Base-by-base conservation (phyloP, 1,140 invertebrate species). In the Cydia amplana region DNA sequence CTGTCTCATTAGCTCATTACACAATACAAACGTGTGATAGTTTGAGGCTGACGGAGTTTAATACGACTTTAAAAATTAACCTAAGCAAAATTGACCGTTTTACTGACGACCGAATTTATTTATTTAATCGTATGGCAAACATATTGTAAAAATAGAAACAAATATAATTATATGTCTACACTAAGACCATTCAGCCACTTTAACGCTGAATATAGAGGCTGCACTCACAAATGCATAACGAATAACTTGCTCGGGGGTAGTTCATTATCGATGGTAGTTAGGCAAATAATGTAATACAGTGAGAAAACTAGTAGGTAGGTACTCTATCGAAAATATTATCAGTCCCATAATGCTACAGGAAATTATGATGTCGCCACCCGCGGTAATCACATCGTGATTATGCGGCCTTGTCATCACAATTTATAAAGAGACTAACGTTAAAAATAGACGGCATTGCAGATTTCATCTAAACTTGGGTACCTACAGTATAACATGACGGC, bases 361-460 rank as follows among this genome's bases (percentile, higher is more conserved):
- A 51, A 51, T 51, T 18, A 18, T 51, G 6, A 51, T 18, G n/a
- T n/a, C 5, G 55, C 6, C 55, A 60, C n/a, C n/a, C 55, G 20
- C 20, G 55, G 20, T 60, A 20, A 60, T 60, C 18, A 60, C 55
- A 23, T 60, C 9, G 55, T 23, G 55, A 23, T 60, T 60, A 60
- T 60, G 20, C 55, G 55, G 1, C 20, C 20, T 23, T 60, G 55
- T 60, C 55, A 60, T 60, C 55, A 60, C n/a, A 60, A 60, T 60
- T 60, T 60, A 60, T 60, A 60, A n/a, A 60, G 9, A 60, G 55
- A 20, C 9, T n/a, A 60, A 60, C 20, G 55, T 20, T 60, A 23
- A 60, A 60, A 60, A 60, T 60, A 60, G 55, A 23, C 55, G 55
- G 55, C 55, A 60, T 60, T 23, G 55, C 20, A 60, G 55, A 60